phyloP scores from a whole-genome alignment of 2,113 vertebrate species.

The Gallinago paraguaiae region DNA sequence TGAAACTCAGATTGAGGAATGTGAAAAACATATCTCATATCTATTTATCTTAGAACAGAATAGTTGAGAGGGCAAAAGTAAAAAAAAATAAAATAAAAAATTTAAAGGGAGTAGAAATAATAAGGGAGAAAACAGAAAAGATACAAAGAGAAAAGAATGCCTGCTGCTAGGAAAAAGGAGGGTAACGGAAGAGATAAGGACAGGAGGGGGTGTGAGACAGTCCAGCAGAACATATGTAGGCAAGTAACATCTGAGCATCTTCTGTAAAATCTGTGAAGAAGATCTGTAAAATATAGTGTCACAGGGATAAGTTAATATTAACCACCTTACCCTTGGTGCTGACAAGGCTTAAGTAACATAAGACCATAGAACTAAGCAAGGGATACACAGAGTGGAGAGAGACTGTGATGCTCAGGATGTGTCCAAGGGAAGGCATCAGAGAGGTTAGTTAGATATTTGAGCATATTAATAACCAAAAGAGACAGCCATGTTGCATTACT shows the following conservation, averaged over 20 bases:
- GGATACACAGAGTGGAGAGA: background rate
- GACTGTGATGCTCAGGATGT: background rate
- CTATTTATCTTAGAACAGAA: background rate
- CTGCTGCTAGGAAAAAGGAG: background rate
- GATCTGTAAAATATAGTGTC: background rate
- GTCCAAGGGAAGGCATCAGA: background rate
- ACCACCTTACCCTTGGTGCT: background rate
- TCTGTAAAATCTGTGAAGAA: background rate
- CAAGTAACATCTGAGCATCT: background rate
- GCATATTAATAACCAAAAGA: background rate
- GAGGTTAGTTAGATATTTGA: background rate
- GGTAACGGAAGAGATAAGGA: background rate
- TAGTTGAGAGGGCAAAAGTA: background rate
- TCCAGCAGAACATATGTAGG: background rate
- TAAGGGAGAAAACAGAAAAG: background rate
- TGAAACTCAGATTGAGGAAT: background rate
- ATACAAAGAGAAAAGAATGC: background rate
- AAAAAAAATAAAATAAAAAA: background rate
- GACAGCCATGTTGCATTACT: rapidly evolving
- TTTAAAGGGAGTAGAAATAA: too few species aligned
- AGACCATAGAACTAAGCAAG: background rate
- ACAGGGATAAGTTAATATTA: background rate
- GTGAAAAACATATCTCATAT: background rate
- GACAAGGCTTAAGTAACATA: background rate
- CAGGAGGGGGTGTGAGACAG: background rate